phyloP scores from a whole-genome alignment of 2,797 vertebrate genomes.

The Pangasius krempfi region DNA sequence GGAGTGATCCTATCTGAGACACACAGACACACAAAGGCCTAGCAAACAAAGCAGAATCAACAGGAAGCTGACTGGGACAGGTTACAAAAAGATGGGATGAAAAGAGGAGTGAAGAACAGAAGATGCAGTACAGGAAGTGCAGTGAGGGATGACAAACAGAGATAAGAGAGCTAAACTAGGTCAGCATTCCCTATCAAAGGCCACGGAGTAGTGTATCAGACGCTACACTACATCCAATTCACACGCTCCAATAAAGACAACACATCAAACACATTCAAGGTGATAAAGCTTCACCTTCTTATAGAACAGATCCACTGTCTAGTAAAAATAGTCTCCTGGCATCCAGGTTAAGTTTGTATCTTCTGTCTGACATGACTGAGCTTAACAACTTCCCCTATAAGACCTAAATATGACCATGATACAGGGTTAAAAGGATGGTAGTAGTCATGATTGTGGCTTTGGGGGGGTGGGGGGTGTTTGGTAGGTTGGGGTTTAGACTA shows the following conservation, averaged over 20 bases:
- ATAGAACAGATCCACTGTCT: constrained; percentile 15
- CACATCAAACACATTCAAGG: constrained; percentile 5
- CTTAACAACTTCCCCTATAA: background rate
- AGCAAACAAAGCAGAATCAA: constrained; percentile 22
- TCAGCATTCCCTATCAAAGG: constrained; percentile 27
- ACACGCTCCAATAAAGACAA: constrained; percentile 15
- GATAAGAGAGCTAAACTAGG: constrained; percentile 36
- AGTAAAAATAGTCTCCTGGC: background rate
- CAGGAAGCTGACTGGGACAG: constrained; percentile 15
- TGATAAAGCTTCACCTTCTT: constrained; percentile 11
- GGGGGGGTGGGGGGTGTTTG: background rate
- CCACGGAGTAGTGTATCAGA: constrained; percentile 20
- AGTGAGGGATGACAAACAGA: constrained; percentile 20
- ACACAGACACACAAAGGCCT: background rate
- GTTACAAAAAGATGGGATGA: constrained; percentile 17
- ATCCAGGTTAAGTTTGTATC: background rate
- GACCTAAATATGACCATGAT: background rate
- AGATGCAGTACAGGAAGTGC: constrained; percentile 18
- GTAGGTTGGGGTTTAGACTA: background rate
- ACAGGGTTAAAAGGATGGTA: background rate
- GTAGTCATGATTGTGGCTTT: background rate
- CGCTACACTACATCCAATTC: constrained; percentile 14
- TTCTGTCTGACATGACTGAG: background rate
- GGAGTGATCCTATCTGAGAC: constrained; percentile 6
- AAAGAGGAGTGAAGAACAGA: constrained; percentile 29